Base-by-base conservation (phyloP, 2,888 invertebrate species). In the Nebria brevicollis region DNA sequence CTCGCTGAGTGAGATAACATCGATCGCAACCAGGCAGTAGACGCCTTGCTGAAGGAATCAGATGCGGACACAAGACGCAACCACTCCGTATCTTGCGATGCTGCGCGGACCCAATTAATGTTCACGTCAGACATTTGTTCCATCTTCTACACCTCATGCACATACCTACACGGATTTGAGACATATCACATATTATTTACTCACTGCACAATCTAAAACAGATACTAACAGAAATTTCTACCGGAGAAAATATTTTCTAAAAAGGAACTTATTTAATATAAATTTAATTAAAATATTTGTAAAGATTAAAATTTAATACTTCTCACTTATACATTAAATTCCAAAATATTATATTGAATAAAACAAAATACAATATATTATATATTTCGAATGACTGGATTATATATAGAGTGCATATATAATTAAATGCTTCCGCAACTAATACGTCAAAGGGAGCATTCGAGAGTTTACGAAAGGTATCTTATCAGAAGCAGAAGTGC, bases 1-100 rank as follows among this genome's bases (percentile, higher is more conserved):
- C 43, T 65, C 15, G 54, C 65, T 41, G 15, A n/a, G 75, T 11
- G 54, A 66, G 65, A 66, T 65, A 54, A 75, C 75, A 75, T 75
- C 75, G 75, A 75, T 75, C 75, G 54, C 54, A 34, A 6, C 34
- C 4, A 34, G 34, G 34, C 34, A 34, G 1, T 34, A 34, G 34
- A 34, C 34, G 34, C 34, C 34, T 54, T 54, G 54, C 7, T 11
- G 54, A 7, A 54, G 54, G 43, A 43, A 64, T 20, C n/a, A 41
- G 11, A 54, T 25, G 7, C 74, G 74, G 10, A 74, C 74, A 20
- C 42, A 66, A 20, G 75, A 11, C 11, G 13, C 64, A 54, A 13
- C 54, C 54, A 54, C 54, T 13, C 8, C 54, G 13, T 8, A 8
- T 13, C 8, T 13, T 54, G 54, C 54, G 11, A 54, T 34, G 34